Evolutionary conservation across 2,797 vertebrate species (phyloP).

Genomic region (Gymnothorax reevesii): DNA sequence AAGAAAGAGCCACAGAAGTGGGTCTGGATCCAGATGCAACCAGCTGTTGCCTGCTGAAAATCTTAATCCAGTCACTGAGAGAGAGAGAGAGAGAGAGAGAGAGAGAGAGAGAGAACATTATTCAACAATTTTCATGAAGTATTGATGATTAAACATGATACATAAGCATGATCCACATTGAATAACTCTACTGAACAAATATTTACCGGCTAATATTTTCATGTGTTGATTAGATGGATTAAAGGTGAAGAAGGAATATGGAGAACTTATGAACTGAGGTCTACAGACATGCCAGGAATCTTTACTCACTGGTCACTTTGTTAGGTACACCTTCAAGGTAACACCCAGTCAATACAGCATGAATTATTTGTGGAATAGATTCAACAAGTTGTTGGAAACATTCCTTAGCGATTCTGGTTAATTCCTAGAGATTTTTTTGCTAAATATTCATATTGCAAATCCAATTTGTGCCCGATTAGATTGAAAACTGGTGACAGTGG

Average conservation of each 20-base stretch:
- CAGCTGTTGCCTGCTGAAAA: slow-evolving; percentile 83
- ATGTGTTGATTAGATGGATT: neutral
- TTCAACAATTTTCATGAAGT: neutral
- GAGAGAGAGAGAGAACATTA: neutral
- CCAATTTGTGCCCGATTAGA: too few relatives aligned
- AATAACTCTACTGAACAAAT: neutral
- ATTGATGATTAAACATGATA: neutral
- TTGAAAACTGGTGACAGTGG: too few relatives aligned
- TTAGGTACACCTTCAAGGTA: too few relatives aligned
- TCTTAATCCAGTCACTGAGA: slow-evolving; percentile 61
- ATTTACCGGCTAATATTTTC: neutral
- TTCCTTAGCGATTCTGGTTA: too few relatives aligned
- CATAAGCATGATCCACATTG: neutral
- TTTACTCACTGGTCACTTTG: neutral
- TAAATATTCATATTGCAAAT: too few relatives aligned
- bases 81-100: slow-evolving; percentile 1
- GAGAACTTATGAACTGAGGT: neutral
- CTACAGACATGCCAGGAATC: neutral
- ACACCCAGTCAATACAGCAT: too few relatives aligned
- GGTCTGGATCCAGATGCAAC: slow-evolving; percentile 77
- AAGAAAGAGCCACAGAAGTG: slow-evolving; percentile 71
- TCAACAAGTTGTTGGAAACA: too few relatives aligned
- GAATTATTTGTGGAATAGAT: too few relatives aligned
- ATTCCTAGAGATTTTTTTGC: too few relatives aligned
- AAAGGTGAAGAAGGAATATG: neutral